Evolutionary conservation across 2,113 vertebrate species (phyloP).

Genomic region (Philantomba maxwellii): DNA sequence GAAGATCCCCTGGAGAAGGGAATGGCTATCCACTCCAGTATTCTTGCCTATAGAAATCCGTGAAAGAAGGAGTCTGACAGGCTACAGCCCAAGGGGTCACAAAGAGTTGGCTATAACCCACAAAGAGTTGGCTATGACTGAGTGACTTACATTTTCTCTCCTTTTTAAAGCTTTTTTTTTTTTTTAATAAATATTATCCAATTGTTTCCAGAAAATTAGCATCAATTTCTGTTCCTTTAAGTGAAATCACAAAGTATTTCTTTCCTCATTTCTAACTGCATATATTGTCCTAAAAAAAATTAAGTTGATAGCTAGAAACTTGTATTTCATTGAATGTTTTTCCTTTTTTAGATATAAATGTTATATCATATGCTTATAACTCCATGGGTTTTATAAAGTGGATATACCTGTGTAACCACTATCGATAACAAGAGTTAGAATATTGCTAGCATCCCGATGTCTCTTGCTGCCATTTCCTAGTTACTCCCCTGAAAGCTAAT

Average conservation of each 20-base stretch:
- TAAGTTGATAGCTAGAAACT: background rate
- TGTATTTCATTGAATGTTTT: background rate
- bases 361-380: background rate
- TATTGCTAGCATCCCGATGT: background rate
- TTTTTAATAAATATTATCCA: background rate
- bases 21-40: background rate
- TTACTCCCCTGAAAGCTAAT: background rate
- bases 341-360: background rate
- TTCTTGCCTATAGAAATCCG: background rate
- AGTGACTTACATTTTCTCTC: background rate
- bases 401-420: background rate
- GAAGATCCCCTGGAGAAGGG: background rate
- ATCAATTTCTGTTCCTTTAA: background rate
- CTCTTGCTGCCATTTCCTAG: background rate
- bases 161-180: background rate
- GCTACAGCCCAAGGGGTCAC: background rate
- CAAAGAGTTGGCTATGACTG: background rate
- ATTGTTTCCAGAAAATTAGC: background rate
- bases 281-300: background rate
- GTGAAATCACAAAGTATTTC: background rate
- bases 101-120: background rate
- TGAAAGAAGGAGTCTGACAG: background rate
- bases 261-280: background rate
- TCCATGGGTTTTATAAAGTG: background rate
- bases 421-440: background rate